Percentiles rank a stretch among this genome's conserved stretches.
These are phyloP conservation scores for Crocodylus rhombifer DNA, from an alignment of 2,797 vertebrate species.

Conservation along the genomic window DNA sequence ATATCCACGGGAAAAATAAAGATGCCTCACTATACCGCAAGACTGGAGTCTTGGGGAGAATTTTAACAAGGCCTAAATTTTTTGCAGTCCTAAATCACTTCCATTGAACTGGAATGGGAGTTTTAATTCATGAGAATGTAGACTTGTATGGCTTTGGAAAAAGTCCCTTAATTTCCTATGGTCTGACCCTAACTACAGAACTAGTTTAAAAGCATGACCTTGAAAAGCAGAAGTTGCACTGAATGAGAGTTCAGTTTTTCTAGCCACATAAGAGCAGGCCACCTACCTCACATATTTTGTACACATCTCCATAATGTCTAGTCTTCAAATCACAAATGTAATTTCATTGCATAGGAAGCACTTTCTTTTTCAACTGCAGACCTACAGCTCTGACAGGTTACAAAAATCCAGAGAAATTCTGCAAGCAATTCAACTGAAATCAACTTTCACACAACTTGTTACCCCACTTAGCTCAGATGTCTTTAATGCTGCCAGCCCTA, in stretches of 20 bases:
- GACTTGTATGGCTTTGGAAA: neutral
- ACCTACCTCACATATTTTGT: neutral
- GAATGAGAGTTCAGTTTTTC: neutral
- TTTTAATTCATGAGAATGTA: neutral
- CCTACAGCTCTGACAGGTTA: neutral
- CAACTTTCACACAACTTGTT: neutral
- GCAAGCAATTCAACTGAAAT: neutral
- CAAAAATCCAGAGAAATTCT: neutral
- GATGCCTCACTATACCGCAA: too few relatives aligned
- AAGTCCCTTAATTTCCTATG: neutral
- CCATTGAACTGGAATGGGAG: neutral
- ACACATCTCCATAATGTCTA: neutral
- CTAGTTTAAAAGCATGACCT: neutral
- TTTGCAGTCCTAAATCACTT: neutral
- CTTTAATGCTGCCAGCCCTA: conserved; percentile 2
- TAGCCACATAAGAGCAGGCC: neutral
- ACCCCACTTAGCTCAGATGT: neutral
- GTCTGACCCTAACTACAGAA: neutral
- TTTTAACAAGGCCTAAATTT: neutral
- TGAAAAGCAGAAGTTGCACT: neutral
- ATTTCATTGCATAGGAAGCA: neutral
- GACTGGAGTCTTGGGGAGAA: too few relatives aligned
- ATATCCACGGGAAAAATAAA: too few relatives aligned
- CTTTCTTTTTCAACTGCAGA: neutral
- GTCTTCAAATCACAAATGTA: neutral